Conservation (phyloP, 2,113 vertebrate species). For the Colossoma macropomum region DNA sequence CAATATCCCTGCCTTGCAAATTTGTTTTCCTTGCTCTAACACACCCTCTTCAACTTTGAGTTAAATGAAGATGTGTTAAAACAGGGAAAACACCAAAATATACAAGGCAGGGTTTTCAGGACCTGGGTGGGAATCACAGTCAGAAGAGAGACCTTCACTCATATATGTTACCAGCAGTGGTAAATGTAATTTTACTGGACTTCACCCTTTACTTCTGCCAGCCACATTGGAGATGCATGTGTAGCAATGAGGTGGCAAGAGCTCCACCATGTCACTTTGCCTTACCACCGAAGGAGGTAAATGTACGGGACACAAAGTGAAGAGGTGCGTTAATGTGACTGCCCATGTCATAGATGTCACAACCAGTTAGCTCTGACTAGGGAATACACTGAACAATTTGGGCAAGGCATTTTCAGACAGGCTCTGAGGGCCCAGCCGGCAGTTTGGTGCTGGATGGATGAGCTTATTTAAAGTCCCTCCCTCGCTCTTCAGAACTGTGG, state of each 20-base stretch:
- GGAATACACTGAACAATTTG: constrained; percentile 29
- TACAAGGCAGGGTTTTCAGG: background rate
- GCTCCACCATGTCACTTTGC: constrained; percentile 20
- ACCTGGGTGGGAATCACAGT: background rate
- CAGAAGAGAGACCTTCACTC: background rate
- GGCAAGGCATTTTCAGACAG: constrained; percentile 30
- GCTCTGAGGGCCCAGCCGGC: constrained; percentile 12
- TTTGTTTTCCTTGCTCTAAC: background rate
- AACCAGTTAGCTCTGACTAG: constrained; percentile 17
- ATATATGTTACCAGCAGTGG: background rate
- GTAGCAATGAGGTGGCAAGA: background rate
- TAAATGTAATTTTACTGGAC: background rate
- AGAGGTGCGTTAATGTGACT: constrained; percentile 49
- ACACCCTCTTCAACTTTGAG: background rate
- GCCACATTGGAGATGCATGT: background rate
- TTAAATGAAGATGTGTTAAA: too few relatives aligned
- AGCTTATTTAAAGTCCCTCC: constrained; percentile 51
- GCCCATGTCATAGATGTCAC: constrained; percentile 53
- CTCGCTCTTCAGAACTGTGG: constrained; percentile 43
- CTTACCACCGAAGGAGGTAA: constrained; percentile 18
- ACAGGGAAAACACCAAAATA: too few relatives aligned
- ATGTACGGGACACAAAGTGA: constrained; percentile 31
- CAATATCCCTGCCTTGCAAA: background rate
- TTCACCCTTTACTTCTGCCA: constrained; percentile 2
- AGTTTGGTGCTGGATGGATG: constrained; percentile 8